Percentiles rank a stretch among this genome's conserved stretches.
These are phyloP conservation scores for Stenoptilia bipunctidactyla DNA, from an alignment of 2,888 invertebrate species.

Conservation along the genomic window DNA sequence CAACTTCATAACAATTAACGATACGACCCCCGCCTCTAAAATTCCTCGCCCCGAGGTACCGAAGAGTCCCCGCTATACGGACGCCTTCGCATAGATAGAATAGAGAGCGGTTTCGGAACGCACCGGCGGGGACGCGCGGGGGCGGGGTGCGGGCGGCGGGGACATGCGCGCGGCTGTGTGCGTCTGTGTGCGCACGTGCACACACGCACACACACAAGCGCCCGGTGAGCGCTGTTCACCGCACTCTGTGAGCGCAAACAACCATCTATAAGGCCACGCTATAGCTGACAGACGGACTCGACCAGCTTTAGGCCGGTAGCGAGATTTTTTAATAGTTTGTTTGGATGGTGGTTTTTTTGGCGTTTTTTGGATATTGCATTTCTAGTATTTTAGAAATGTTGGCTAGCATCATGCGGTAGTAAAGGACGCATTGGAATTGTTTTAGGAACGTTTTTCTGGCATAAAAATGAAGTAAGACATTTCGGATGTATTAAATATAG, in stretches of 20 bases:
- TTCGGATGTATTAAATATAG: too few relatives aligned
- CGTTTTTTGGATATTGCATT: too few relatives aligned
- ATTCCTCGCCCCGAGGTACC: constrained; percentile 66
- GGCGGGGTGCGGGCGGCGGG: too few relatives aligned
- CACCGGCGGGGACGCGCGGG: constrained; percentile 40
- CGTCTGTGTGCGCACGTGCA: constrained; percentile 32
- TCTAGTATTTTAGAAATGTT: too few relatives aligned
- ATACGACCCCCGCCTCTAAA: constrained; percentile 72
- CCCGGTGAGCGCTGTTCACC: constrained; percentile 72
- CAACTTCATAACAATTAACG: constrained; percentile 72
- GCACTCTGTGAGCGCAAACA: constrained; percentile 73
- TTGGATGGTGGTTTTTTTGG: not conserved
- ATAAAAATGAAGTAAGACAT: too few relatives aligned
- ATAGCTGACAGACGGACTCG: constrained; percentile 65
- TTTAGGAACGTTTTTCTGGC: too few relatives aligned
- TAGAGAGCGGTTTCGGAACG: constrained; percentile 72
- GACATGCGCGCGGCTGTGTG: constrained; percentile 27
- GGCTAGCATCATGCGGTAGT: too few relatives aligned
- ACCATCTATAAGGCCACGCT: constrained; percentile 73
- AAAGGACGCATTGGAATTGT: too few relatives aligned
- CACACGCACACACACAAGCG: constrained; percentile 46
- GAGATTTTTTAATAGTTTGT: too few relatives aligned
- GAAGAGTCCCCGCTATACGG: constrained; percentile 65
- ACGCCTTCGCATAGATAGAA: constrained; percentile 72
- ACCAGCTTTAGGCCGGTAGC: constrained; percentile 49